A percentile compares a stretch with the other conserved stretches of the same genome.
Conservation (phyloP, 2,888 invertebrate species). For the Melinaea marsaeus region DNA sequence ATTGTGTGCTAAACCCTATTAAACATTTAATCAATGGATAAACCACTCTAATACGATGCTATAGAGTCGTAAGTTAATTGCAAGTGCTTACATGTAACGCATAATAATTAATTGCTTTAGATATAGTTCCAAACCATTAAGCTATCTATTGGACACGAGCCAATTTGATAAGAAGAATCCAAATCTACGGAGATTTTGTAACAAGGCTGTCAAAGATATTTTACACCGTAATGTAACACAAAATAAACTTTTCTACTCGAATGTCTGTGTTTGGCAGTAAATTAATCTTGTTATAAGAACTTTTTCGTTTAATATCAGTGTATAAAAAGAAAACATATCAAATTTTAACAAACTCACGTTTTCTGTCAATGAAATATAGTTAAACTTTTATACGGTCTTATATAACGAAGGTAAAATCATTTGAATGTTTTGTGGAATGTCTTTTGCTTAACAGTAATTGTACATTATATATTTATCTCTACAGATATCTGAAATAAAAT, state of each 20-base stretch:
- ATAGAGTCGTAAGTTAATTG: conserved; percentile 9
- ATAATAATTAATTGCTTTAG: conserved; percentile 19
- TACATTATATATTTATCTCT: no score
- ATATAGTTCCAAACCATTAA: conserved; percentile 3
- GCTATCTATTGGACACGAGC: conserved; percentile 3
- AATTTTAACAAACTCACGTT: conserved; percentile 9
- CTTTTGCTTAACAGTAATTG: background rate
- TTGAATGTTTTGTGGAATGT: background rate
- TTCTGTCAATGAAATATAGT: background rate
- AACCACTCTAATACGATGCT: background rate
- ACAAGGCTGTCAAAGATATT: no score
- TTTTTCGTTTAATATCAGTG: conserved; percentile 9
- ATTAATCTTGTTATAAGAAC: conserved; percentile 18
- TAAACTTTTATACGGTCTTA: conserved; percentile 1
- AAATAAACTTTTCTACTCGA: background rate
- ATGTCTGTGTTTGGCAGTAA: conserved; percentile 12
- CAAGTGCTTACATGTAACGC: conserved; percentile 10
- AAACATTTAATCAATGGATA: conserved; percentile 1
- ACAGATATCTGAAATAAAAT: no score
- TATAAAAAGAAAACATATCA: conserved; percentile 13
- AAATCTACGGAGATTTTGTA: background rate
- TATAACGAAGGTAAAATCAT: background rate
- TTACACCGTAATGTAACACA: background rate
- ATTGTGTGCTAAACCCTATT: background rate
- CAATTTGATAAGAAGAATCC: conserved; percentile 3